These are phyloP conservation scores for Odontomyia ornata DNA, from an alignment of 2,888 invertebrate genomes.

Conservation along the genomic window DNA sequence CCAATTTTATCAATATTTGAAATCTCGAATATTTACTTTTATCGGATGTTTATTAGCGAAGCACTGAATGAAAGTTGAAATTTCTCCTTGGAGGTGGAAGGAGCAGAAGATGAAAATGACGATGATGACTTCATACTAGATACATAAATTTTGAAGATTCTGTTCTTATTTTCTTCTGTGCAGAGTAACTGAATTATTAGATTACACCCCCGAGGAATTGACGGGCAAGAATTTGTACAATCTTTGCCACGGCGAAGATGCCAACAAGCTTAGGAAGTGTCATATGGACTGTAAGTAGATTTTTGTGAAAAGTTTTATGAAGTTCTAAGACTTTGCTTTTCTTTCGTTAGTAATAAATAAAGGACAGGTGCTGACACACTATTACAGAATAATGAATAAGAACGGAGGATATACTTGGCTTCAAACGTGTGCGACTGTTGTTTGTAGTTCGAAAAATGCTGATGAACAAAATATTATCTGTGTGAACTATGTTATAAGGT, in stretches of 20 bases:
- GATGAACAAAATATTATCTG: conserved; percentile 98
- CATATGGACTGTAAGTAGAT: conserved; percentile 91
- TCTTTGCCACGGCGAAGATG: conserved; percentile 95
- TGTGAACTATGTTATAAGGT: conserved; percentile 97
- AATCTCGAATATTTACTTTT: conserved; percentile 51
- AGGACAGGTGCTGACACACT: conserved; percentile 95
- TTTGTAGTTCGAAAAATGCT: conserved; percentile 93
- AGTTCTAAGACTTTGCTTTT: no score
- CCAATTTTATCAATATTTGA: conserved; percentile 35
- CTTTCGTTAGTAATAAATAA: conserved; percentile 85
- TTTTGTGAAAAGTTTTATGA: conserved; percentile 24
- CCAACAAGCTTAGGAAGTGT: conserved; percentile 90
- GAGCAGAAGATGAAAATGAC: background rate
- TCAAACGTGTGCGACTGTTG: conserved; percentile 96
- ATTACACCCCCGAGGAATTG: conserved; percentile 92
- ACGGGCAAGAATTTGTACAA: conserved; percentile 94
- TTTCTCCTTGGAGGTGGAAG: background rate
- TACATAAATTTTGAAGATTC: conserved; percentile 20
- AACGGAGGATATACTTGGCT: conserved; percentile 96
- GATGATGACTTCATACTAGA: conserved; percentile 1
- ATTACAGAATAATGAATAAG: conserved; percentile 96
- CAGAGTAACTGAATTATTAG: conserved; percentile 91
- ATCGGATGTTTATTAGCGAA: conserved; percentile 11
- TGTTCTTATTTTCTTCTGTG: conserved; percentile 47
- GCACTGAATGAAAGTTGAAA: background rate